Conservation (phyloP, 2,888 invertebrate genomes). For the Ernsta delagoae region DNA sequence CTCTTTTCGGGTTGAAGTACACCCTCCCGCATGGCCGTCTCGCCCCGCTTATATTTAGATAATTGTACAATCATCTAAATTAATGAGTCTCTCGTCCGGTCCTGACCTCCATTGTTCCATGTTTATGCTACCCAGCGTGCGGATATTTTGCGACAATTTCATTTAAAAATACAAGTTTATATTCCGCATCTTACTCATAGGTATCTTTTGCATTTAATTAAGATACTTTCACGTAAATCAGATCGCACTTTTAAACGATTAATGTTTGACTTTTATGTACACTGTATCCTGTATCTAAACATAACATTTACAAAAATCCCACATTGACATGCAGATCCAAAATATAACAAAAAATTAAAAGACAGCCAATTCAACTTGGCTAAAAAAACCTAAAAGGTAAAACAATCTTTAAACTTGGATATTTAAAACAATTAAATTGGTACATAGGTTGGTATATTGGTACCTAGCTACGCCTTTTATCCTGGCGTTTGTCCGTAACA, state of each 20-base stretch:
- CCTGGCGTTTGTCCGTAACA: constrained; percentile 24
- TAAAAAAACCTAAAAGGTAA: too few species aligned
- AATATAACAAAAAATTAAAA: too few species aligned
- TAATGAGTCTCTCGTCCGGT: constrained; percentile 84
- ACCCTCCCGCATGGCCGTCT: constrained; percentile 75
- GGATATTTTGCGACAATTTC: constrained; percentile 73
- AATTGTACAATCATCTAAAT: constrained; percentile 86
- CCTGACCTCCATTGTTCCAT: constrained; percentile 78
- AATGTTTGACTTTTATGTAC: too few species aligned
- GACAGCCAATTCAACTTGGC: too few species aligned
- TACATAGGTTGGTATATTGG: too few species aligned
- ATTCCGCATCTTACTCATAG: constrained; percentile 51
- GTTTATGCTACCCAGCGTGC: constrained; percentile 64
- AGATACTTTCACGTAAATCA: too few species aligned
- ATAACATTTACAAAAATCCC: too few species aligned
- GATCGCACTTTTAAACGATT: too few species aligned
- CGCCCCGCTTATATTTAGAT: constrained; percentile 85
- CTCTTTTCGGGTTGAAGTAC: constrained; percentile 80
- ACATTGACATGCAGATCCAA: too few species aligned
- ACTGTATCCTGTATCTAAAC: too few species aligned
- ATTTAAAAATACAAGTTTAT: constrained; percentile 56
- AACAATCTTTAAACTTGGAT: background rate
- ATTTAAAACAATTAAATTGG: constrained; percentile 46
- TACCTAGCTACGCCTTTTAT: constrained; percentile 25
- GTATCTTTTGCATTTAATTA: background rate